These are phyloP conservation scores for Drosophila kepulauana DNA, from an alignment of 1,140 invertebrate genomes.

Conservation along the genomic window DNA sequence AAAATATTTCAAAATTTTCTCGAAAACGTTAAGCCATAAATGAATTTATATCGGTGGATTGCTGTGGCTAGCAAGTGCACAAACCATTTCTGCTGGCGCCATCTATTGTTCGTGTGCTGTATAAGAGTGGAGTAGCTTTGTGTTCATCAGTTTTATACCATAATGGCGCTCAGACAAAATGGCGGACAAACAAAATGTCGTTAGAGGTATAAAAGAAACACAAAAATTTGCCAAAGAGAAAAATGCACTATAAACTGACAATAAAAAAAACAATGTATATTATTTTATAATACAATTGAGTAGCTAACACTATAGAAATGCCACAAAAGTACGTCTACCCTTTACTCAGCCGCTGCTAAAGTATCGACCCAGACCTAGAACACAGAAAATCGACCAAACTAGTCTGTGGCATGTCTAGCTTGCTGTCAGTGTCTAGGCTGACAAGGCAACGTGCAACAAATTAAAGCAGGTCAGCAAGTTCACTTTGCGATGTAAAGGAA, in stretches of 20 bases:
- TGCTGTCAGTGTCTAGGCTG: constrained; percentile 5
- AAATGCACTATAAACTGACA: not conserved
- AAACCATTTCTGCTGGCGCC: constrained; percentile 10
- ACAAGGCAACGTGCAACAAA: constrained; percentile 57
- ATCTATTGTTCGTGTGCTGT: constrained; percentile 1
- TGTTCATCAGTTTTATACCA: not conserved
- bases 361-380: constrained; percentile 61
- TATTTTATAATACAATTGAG: no score
- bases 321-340: not conserved
- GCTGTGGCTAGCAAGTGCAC: not conserved
- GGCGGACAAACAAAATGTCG: not conserved
- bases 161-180: not conserved
- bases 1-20: not conserved
- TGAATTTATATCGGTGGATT: not conserved
- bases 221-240: no score
- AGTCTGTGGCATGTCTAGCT: constrained; percentile 23
- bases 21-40: not conserved
- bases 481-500: constrained; percentile 35
- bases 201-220: not conserved
- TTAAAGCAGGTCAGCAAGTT: constrained; percentile 80
- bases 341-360: not conserved
- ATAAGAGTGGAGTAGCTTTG: not conserved
- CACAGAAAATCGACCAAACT: constrained; percentile 72
- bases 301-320: no score
- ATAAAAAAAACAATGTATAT: no score